phyloP scores from a whole-genome alignment of 2,113 vertebrate genomes.

The Petrocephalus microphthalmus region DNA sequence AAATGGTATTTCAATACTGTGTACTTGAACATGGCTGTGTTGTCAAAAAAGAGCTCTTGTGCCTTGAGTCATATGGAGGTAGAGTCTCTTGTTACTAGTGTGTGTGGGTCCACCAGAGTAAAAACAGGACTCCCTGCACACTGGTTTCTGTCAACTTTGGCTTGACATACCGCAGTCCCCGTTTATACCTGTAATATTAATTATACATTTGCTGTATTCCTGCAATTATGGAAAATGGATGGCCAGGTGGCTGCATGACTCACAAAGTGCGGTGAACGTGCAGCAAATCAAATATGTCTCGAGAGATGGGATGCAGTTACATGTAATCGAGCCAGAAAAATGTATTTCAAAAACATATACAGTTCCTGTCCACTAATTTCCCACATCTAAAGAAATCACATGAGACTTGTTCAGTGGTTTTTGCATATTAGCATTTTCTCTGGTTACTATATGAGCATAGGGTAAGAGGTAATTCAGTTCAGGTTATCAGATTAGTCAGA shows the following conservation, averaged over 20 bases:
- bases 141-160: neutral
- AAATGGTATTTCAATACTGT: neutral
- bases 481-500: neutral
- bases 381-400: neutral
- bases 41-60: neutral
- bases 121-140: neutral
- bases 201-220: neutral
- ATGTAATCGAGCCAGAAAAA: neutral
- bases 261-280: neutral
- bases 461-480: neutral
- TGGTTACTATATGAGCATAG: neutral
- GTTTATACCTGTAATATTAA: neutral
- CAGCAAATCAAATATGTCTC: neutral
- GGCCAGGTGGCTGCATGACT: neutral
- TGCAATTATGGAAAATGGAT: neutral
- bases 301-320: neutral
- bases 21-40: neutral
- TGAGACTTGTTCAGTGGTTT: neutral
- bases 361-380: neutral
- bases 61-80: neutral
- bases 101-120: neutral
- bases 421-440: neutral
- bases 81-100: neutral
- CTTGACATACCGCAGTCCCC: neutral
- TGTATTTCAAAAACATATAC: neutral